These are phyloP conservation scores for Rhinichthys klamathensis DNA, from an alignment of 2,113 vertebrate genomes.

Conservation along the genomic window DNA sequence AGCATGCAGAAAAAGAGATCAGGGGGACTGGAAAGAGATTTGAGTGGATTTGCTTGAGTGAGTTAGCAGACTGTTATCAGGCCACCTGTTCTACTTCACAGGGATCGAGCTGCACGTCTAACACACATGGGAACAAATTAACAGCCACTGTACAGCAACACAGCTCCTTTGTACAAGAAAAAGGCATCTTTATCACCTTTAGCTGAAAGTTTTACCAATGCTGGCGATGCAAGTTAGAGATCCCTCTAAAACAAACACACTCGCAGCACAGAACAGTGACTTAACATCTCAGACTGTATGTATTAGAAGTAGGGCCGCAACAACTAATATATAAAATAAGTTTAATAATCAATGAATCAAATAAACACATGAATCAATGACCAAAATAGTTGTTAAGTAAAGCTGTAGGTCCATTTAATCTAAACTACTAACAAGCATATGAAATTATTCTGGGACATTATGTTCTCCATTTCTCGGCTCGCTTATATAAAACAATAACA, in stretches of 20 bases:
- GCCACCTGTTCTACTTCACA: slow-evolving; percentile 34
- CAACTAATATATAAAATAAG: no score
- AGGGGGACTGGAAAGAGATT: background rate
- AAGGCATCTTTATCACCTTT: slow-evolving; percentile 10
- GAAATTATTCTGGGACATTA: background rate
- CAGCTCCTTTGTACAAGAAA: background rate
- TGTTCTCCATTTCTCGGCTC: background rate
- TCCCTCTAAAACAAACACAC: slow-evolving; percentile 12
- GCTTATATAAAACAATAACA: background rate
- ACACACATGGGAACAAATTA: slow-evolving; percentile 17
- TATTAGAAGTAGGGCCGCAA: background rate
- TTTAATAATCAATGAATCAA: background rate
- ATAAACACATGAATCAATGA: background rate
- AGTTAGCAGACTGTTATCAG: slow-evolving; percentile 32
- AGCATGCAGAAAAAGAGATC: slow-evolving; percentile 3
- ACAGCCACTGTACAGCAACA: background rate
- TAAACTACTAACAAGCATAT: background rate
- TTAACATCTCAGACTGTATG: background rate
- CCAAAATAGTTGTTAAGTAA: background rate
- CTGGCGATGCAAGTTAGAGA: slow-evolving; percentile 4
- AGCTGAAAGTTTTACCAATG: background rate
- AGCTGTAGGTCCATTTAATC: background rate
- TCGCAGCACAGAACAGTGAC: background rate
- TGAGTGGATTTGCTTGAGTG: slow-evolving; percentile 41
- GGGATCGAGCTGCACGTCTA: background rate